phyloP scores from a whole-genome alignment of 2,797 vertebrate genomes.

The Eidolon dupreanum region DNA sequence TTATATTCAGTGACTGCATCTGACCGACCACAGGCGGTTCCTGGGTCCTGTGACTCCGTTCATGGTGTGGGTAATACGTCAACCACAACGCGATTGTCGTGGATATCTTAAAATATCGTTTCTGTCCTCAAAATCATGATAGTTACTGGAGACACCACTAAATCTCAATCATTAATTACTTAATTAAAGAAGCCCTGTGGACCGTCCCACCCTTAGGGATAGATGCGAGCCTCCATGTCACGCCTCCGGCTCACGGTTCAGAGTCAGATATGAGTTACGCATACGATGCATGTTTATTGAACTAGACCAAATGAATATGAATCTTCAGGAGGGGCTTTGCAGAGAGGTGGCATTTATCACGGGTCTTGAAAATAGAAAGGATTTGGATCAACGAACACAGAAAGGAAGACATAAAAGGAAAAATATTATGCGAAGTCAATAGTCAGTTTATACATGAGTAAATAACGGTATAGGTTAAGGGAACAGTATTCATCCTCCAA shows the following conservation, averaged over 20 bases:
- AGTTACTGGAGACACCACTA: background rate
- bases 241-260: background rate
- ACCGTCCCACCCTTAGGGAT: background rate
- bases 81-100: background rate
- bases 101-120: background rate
- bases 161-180: background rate
- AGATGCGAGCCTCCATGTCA: background rate
- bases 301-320: background rate
- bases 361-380: background rate
- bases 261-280: background rate
- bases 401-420: too few relatives aligned
- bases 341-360: background rate
- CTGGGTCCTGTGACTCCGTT: fast-evolving
- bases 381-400: background rate
- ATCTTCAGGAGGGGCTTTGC: background rate
- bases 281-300: background rate
- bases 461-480: background rate
- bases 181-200: background rate
- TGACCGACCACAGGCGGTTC: background rate
- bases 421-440: fast-evolving
- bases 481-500: background rate
- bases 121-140: background rate
- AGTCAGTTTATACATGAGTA: fast-evolving
- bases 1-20: background rate
- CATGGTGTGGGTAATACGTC: background rate